Evolutionary conservation across 2,797 vertebrate genomes (phyloP), one percentile per base, ranked within the genome.

Genomic region (Lagocephalus sceleratus): DNA sequence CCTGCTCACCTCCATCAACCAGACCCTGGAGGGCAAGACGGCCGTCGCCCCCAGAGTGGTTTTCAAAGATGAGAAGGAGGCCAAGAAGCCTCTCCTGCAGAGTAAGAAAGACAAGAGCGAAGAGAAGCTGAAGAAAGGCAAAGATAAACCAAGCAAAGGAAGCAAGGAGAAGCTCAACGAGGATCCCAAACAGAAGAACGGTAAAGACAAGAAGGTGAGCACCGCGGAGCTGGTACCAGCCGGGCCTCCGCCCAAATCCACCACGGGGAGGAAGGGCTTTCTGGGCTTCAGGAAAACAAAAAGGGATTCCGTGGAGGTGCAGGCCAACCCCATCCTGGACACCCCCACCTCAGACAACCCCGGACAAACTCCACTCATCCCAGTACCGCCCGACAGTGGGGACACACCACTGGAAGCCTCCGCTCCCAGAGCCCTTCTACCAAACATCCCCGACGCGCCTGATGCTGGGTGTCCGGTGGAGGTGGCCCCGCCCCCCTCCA

Each of bases 21-120:
- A 86, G n/a, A 59, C 35, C 35, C 47, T 82, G n/a, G 81, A 88
- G 0, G 47, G 57, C 14, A 86, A 74, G 9, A 43, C 55, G 0
- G 0, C 2, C 0, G 0, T 46, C 0, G 40, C 63, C 16, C 91
- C 91, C 46, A 86, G 82, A 47, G 90, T 92, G 60, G 51, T 92
- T 63, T 92, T 92, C 63, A 90, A 85, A 66, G 84, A 88, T 0
- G 81, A 87, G 0, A 89, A 79, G 53, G 85, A 83, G 67, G 79
- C 59, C 57, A 79, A 81, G 51, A 81, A 49, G 53, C 63, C 76
- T 26, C 64, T 83, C 9, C 55, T 79, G 1, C 39, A 29, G 11
- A 8, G 10, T 0, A 83, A 84, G 2, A 84, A 78, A 44, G 74
- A 78, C 2, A 77, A 80, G 59, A 70, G 43, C 1, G 72, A 78